A percentile compares a stretch with the other conserved stretches of the same genome.
Evolutionary conservation across 2,797 vertebrate species (phyloP).

Genomic region (Triplophysa yarkandensis): DNA sequence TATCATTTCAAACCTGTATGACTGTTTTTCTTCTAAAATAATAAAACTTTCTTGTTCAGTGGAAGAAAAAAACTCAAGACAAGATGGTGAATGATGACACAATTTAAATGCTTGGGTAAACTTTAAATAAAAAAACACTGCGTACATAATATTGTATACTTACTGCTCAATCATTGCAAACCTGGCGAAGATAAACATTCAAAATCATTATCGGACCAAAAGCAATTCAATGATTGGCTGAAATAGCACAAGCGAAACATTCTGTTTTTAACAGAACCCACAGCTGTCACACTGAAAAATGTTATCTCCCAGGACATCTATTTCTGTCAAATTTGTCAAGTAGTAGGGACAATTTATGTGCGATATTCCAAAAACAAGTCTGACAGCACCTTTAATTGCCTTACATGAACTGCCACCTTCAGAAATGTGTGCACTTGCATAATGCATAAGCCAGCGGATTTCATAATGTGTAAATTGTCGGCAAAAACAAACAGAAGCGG

Average conservation of each 20-base stretch:
- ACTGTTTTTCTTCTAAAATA: too few species aligned
- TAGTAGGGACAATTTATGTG: conserved; percentile 1
- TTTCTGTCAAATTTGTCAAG: conserved; percentile 9
- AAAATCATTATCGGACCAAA: not conserved
- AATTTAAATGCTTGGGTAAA: too few species aligned
- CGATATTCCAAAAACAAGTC: conserved; percentile 16
- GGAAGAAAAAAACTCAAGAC: too few species aligned
- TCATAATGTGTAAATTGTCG: conserved; percentile 17
- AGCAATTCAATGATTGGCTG: not conserved
- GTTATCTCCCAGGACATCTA: conserved; percentile 12
- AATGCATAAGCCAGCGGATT: conserved; percentile 18
- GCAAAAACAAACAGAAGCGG: conserved; percentile 27
- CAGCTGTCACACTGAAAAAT: not conserved
- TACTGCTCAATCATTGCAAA: not conserved
- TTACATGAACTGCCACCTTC: conserved; percentile 32
- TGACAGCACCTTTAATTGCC: conserved; percentile 31
- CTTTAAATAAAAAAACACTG: not conserved
- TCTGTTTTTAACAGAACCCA: not conserved
- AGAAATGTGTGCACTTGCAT: conserved; percentile 33
- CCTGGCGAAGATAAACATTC: not conserved
- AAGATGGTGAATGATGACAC: too few species aligned
- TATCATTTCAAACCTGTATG: too few species aligned
- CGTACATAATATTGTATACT: not conserved
- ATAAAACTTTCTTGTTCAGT: too few species aligned
- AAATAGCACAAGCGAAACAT: not conserved